Conservation (phyloP, 2,888 invertebrate genomes). For the Pollenia griseotomentosa region DNA sequence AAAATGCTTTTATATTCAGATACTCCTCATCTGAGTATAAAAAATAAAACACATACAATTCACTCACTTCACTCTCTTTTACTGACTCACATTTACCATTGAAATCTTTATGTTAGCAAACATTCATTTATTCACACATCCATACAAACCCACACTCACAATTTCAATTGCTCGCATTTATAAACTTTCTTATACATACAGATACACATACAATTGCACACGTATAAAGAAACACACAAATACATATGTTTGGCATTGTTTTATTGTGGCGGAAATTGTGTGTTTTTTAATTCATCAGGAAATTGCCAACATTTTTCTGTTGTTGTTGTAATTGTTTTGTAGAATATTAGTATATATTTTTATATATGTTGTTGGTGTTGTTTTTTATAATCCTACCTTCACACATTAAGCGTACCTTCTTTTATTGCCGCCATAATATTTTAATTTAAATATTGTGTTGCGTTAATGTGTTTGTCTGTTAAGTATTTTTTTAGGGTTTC, state of each 20-base stretch:
- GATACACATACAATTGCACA: background rate
- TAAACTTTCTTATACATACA: constrained; percentile 19
- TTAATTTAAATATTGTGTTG: constrained; percentile 35
- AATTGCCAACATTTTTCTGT: constrained; percentile 70
- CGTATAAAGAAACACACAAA: background rate
- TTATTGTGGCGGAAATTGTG: constrained; percentile 61
- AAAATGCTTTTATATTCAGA: constrained; percentile 35
- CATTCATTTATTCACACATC: constrained; percentile 49
- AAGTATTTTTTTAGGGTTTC: background rate
- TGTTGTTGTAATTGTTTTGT: constrained; percentile 15
- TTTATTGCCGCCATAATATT: constrained; percentile 9
- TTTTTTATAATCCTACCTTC: constrained; percentile 12
- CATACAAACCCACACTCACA: background rate
- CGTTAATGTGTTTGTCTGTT: constrained; percentile 14
- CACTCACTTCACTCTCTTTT: constrained; percentile 17
- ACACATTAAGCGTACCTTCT: constrained; percentile 15
- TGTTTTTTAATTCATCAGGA: constrained; percentile 73
- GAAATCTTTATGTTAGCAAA: constrained; percentile 61
- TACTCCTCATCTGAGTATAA: constrained; percentile 32
- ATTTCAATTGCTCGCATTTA: background rate
- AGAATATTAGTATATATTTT: constrained; percentile 14
- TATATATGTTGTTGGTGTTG: background rate
- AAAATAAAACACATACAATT: background rate
- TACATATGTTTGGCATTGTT: constrained; percentile 50
- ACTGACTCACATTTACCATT: constrained; percentile 51